These are phyloP conservation scores for Sorex araneus DNA, from an alignment of 2,113 vertebrate species.

Conservation along the genomic window DNA sequence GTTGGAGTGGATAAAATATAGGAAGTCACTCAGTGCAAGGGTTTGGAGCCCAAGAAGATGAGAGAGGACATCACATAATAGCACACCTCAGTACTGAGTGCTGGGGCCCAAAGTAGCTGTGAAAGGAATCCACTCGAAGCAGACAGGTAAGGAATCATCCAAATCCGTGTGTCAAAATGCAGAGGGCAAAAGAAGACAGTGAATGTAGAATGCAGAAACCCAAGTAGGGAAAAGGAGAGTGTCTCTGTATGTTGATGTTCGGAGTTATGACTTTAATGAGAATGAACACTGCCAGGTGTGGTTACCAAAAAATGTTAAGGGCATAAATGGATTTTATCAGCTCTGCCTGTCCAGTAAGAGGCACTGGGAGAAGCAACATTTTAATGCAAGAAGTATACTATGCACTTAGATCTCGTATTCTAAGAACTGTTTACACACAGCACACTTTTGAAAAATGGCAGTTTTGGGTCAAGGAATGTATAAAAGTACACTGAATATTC, in stretches of 20 bases:
- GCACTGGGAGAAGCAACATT: neutral
- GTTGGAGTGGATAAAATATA: fast-evolving
- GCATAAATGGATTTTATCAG: too few species aligned
- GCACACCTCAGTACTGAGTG: neutral
- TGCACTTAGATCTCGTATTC: neutral
- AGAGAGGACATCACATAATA: neutral
- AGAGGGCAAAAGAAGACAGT: neutral
- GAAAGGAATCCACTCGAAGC: neutral
- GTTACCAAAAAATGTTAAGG: too few species aligned
- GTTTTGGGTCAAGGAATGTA: neutral
- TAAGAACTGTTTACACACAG: neutral
- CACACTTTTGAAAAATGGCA: neutral
- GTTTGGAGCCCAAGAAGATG: neutral
- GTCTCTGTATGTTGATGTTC: neutral
- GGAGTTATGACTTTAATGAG: neutral
- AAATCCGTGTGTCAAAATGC: neutral
- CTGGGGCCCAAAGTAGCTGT: neutral
- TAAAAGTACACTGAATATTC: neutral
- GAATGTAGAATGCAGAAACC: too few species aligned
- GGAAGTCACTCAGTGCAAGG: neutral
- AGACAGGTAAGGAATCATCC: neutral
- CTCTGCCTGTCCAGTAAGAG: neutral
- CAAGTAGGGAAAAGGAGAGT: neutral
- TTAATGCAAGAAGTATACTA: neutral
- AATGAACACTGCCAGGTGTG: too few species aligned